phyloP scores from a whole-genome alignment of 2,113 vertebrate species.

The Paracanthobrama guichenoti region DNA sequence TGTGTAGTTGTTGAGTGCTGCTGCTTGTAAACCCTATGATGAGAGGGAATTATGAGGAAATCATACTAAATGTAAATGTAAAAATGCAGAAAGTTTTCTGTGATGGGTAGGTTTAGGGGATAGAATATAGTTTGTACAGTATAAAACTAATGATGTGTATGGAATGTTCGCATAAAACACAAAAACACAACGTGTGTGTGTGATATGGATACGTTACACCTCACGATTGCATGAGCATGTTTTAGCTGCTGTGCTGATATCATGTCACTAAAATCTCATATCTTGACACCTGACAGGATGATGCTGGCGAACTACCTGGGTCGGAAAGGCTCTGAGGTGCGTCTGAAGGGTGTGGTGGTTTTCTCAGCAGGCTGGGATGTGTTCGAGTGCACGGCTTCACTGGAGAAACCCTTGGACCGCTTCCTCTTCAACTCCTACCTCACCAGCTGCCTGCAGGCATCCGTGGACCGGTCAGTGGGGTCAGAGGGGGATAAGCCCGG shows the following conservation, averaged over 20 bases:
- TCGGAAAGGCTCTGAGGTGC: conserved; percentile 85
- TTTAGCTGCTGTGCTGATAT: neutral
- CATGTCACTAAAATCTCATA: neutral
- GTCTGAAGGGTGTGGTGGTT: conserved; percentile 89
- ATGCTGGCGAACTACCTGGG: conserved; percentile 96
- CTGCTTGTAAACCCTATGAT: too few species aligned
- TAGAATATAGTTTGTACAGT: too few species aligned
- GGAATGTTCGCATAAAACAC: too few species aligned
- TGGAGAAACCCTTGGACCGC: conserved; percentile 96
- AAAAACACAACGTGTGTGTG: neutral
- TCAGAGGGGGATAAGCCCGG: conserved; percentile 52
- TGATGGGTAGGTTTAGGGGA: too few species aligned
- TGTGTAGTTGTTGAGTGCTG: too few species aligned
- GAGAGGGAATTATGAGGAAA: too few species aligned
- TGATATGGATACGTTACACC: neutral
- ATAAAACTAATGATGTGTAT: too few species aligned
- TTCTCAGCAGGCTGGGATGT: conserved; percentile 98
- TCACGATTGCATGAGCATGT: neutral
- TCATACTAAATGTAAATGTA: too few species aligned
- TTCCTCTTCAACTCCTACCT: conserved; percentile 99
- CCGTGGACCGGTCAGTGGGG: conserved; percentile 88
- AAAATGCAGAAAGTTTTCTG: too few species aligned
- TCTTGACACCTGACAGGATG: conserved; percentile 81
- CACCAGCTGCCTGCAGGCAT: conserved; percentile 95
- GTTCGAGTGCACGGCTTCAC: conserved; percentile 89